phyloP scores from a whole-genome alignment of 2,113 vertebrate genomes.

The Tympanuchus pallidicinctus region DNA sequence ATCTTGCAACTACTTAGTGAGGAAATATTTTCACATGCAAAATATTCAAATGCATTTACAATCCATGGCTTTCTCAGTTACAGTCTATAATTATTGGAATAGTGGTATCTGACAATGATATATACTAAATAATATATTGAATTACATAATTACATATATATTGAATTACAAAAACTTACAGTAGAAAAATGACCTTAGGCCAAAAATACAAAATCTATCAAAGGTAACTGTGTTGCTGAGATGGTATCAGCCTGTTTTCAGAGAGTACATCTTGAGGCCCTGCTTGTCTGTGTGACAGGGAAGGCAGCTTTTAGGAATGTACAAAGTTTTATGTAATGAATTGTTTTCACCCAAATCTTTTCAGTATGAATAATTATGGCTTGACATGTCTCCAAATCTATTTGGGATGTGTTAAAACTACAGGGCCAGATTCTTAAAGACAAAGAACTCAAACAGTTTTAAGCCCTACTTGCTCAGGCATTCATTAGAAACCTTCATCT shows the following conservation, averaged over 20 bases:
- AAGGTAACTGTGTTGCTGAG: neutral
- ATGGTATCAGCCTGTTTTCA: neutral
- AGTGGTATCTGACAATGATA: neutral
- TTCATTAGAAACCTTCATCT: neutral
- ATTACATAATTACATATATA: neutral
- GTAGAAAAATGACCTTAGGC: neutral
- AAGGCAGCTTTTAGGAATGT: neutral
- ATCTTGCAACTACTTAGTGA: neutral
- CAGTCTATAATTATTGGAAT: neutral
- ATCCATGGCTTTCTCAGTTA: neutral
- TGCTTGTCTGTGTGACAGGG: neutral
- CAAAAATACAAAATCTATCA: neutral
- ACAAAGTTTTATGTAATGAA: neutral
- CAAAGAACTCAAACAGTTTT: neutral
- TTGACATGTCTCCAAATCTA: neutral
- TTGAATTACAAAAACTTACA: neutral
- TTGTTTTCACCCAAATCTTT: neutral
- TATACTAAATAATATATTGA: neutral
- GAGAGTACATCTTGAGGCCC: neutral
- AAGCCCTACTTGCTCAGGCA: neutral
- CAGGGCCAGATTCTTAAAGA: neutral
- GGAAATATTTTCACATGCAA: neutral
- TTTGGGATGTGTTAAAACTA: neutral
- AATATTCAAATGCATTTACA: neutral
- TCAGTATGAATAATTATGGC: neutral